These are phyloP conservation scores for Oncorhynchus mykiss DNA, from an alignment of 2,113 vertebrate genomes.

Conservation along the genomic window DNA sequence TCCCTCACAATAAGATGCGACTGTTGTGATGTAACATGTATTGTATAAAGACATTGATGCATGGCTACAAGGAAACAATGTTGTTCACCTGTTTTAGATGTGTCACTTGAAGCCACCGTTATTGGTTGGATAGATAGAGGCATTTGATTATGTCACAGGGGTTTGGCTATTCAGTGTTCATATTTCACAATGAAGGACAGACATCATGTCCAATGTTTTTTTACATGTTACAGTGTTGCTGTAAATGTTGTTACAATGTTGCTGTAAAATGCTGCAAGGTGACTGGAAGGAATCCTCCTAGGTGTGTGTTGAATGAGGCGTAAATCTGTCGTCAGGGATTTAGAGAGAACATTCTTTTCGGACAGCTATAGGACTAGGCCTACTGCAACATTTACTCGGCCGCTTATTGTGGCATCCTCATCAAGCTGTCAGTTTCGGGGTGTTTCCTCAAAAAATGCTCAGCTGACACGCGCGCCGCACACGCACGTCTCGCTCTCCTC, in stretches of 20 bases:
- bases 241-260: background rate
- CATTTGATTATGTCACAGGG: background rate
- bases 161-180: background rate
- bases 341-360: conserved; percentile 14
- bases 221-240: background rate
- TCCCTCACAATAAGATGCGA: background rate
- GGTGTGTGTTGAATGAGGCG: conserved; percentile 33
- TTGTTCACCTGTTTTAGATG: background rate
- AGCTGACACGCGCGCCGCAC: conserved; percentile 21
- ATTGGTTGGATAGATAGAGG: background rate
- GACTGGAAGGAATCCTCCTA: background rate
- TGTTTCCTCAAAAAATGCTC: conserved; percentile 56
- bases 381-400: background rate
- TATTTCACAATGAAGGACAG: background rate
- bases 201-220: background rate
- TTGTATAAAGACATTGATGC: background rate
- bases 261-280: background rate
- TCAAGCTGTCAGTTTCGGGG: conserved; percentile 37
- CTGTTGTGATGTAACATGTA: background rate
- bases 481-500: conserved; percentile 19
- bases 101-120: background rate
- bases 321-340: conserved; percentile 35
- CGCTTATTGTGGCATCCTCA: conserved; percentile 11
- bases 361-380: conserved; percentile 2
- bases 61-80: background rate